Evolutionary conservation across 2,113 vertebrate genomes (phyloP), one percentile per base, ranked within the genome.

Genomic region (Vicugna pacos): DNA sequence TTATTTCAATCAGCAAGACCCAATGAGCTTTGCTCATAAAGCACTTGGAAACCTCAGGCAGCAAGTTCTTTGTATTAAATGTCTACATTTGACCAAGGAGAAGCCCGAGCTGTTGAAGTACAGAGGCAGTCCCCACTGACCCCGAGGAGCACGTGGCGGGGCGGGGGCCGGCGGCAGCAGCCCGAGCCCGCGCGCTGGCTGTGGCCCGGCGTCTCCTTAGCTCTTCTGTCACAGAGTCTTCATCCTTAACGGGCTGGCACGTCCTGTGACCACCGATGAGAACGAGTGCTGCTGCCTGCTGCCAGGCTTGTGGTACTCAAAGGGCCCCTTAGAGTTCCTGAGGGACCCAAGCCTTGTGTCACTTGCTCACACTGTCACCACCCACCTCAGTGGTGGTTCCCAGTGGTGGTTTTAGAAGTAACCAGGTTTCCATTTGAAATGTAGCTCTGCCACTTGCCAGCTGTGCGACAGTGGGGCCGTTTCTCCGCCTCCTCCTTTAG

Each of bases 21-120:
- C 73, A 79, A 79, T 69, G 56, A 91, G 11, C 67, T 95, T 82
- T 89, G 82, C 76, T 96, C 75, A 75, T 52, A 84, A 81, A 83
- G 64, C 72, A 69, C n/a, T 52, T n/a, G 58, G 75, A 94, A 91
- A 92, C 52, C 26, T 80, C 19, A 94, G 50, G 90, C 5, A 83
- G 7, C 20, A 88, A 82, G 75, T 56, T 72, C 69, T 89, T 85
- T 86, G 65, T 81, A 87, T 88, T 72, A 93, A 72, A 90, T 67
- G 48, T 48, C 50, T 72, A 60, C 46, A 70, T 75, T 77, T 81
- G 58, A 91, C 80, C 89, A 72, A 79, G 6, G 73, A 92, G 46
- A 81, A 65, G 32, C 38, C 52, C 67, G 20, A 16, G 8, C 19
- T 82, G 50, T 54, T 52, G 54, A 90, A 94, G 84, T 64, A 75